These are phyloP conservation scores for Dipodomys merriami DNA, from an alignment of 2,113 vertebrate genomes.

Conservation along the genomic window DNA sequence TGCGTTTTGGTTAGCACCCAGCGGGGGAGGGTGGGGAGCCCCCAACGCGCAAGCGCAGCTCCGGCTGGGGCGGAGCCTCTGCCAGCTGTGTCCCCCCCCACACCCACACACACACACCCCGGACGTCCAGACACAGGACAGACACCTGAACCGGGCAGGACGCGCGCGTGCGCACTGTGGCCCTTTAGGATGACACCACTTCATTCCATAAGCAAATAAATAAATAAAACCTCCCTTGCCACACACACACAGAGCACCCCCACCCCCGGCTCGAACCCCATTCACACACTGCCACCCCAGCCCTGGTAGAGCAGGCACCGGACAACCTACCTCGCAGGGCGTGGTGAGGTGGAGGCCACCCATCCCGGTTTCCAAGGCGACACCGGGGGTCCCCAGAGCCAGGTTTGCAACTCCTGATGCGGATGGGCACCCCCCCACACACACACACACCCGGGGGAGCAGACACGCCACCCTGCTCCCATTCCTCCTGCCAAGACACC, in stretches of 20 bases:
- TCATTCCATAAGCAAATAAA: constrained; percentile 52
- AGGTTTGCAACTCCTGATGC: not conserved
- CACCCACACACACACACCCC: too few relatives aligned
- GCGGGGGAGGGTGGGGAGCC: too few relatives aligned
- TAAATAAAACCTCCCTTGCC: not conserved
- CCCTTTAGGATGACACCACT: constrained; percentile 16
- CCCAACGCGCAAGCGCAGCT: constrained; percentile 29
- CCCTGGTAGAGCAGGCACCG: constrained; percentile 31
- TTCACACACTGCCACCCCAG: constrained; percentile 75
- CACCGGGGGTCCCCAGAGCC: not conserved
- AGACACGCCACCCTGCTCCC: not conserved
- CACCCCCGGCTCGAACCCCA: not conserved
- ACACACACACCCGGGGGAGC: not conserved
- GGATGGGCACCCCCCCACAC: not conserved
- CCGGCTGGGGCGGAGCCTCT: constrained; percentile 56
- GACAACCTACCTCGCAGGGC: constrained; percentile 75
- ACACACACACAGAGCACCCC: not conserved
- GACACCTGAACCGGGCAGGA: not conserved
- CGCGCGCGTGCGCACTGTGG: not conserved
- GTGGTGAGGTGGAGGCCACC: not conserved
- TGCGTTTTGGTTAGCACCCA: not conserved
- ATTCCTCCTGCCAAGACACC: constrained; percentile 6
- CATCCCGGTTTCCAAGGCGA: constrained; percentile 40
- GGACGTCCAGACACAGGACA: too few relatives aligned
- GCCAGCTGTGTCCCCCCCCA: too few relatives aligned